Conservation (phyloP, 2,888 invertebrate genomes). For the Hyppa rectilinea region DNA sequence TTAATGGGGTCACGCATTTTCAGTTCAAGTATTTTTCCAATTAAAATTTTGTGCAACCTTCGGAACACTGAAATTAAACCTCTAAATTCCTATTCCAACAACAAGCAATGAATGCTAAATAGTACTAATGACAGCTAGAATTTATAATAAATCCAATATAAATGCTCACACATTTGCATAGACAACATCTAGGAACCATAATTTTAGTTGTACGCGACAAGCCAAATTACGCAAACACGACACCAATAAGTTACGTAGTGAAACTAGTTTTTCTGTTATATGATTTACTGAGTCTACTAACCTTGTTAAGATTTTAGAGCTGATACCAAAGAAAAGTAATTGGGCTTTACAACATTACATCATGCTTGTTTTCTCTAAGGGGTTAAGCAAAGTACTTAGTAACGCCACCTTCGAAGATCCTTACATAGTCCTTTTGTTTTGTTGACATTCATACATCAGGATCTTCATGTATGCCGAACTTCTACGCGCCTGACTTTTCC, state of each 20-base stretch:
- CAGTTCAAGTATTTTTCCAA: not conserved
- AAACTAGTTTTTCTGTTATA: slow-evolving; percentile 2
- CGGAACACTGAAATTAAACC: no score
- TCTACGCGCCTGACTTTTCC: no score
- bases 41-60: not conserved
- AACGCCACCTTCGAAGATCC: no score
- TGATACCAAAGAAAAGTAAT: not conserved
- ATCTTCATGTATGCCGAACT: no score
- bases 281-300: not conserved
- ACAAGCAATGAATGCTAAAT: not conserved
- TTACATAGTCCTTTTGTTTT: no score
- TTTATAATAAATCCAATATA: slow-evolving; percentile 18
- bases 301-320: not conserved
- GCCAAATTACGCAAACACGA: slow-evolving; percentile 4
- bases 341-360: not conserved
- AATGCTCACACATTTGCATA: slow-evolving; percentile 11
- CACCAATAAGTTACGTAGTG: not conserved
- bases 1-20: not conserved
- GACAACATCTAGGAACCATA: not conserved
- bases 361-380: not conserved
- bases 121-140: not conserved
- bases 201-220: slow-evolving; percentile 5
- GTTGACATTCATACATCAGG: no score
- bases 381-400: no score
- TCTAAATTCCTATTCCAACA: not conserved